These are phyloP conservation scores for Danaus chrysippus DNA, from an alignment of 2,888 invertebrate genomes.

Conservation along the genomic window DNA sequence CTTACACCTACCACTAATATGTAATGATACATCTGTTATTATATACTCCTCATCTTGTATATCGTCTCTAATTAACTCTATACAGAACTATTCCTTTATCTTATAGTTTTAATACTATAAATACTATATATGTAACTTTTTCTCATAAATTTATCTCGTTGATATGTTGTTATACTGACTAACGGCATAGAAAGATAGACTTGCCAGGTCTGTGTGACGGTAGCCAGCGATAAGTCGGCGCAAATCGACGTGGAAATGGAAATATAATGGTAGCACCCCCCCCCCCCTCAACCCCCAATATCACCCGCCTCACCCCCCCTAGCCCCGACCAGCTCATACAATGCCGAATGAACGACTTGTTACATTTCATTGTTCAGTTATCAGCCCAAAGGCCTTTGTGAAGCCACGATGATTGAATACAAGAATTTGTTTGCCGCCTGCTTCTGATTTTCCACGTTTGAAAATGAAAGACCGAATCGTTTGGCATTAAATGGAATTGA, in stretches of 20 bases:
- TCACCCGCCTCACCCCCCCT: slow-evolving; percentile 34
- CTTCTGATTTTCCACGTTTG: slow-evolving; percentile 71
- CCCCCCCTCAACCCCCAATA: slow-evolving; percentile 45
- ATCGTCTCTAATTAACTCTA: slow-evolving; percentile 28
- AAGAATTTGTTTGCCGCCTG: slow-evolving; percentile 76
- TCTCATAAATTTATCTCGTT: slow-evolving; percentile 37
- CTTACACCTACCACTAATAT: slow-evolving; percentile 38
- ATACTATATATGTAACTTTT: not conserved
- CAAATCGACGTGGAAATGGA: slow-evolving; percentile 78
- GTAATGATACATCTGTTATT: slow-evolving; percentile 31
- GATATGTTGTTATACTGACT: slow-evolving; percentile 63
- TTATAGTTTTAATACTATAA: too few relatives aligned
- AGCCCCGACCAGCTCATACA: slow-evolving; percentile 54
- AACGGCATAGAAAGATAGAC: slow-evolving; percentile 77
- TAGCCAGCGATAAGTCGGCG: slow-evolving; percentile 74
- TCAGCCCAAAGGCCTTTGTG: slow-evolving; percentile 75
- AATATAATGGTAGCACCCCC: slow-evolving; percentile 75
- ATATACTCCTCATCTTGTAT: slow-evolving; percentile 18
- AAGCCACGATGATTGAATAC: slow-evolving; percentile 76
- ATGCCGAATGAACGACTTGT: slow-evolving; percentile 78
- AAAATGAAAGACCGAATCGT: slow-evolving; percentile 65
- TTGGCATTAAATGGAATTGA: slow-evolving; percentile 41
- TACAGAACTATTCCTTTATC: slow-evolving; percentile 34
- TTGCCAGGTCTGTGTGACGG: slow-evolving; percentile 67
- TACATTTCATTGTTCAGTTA: slow-evolving; percentile 80